Evolutionary conservation across 2,888 invertebrate genomes (phyloP).

Genomic region (Megamerina dolium): DNA sequence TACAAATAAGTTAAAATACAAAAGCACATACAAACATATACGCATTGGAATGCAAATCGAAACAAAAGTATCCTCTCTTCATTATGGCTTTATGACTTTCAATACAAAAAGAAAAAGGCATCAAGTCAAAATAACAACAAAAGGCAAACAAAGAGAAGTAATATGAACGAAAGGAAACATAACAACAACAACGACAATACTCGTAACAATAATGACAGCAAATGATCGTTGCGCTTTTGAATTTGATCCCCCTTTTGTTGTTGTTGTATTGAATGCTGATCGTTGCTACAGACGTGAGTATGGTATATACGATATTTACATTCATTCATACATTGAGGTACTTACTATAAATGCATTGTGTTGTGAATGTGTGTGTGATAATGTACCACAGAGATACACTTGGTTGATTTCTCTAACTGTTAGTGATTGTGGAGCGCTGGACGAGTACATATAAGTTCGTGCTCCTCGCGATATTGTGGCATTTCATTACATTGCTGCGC

Average conservation of each 20-base stretch:
- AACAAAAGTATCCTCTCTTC: slow-evolving; percentile 4
- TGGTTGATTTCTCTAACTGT: background rate
- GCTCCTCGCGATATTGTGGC: no score
- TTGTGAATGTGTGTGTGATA: background rate
- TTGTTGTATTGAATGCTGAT: no score
- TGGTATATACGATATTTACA: no score
- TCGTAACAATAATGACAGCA: background rate
- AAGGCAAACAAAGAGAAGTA: background rate
- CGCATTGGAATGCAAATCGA: slow-evolving; percentile 44
- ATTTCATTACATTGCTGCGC: slow-evolving; percentile 13
- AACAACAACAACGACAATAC: background rate
- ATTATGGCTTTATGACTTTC: background rate
- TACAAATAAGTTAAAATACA: no score
- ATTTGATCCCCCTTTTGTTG: background rate
- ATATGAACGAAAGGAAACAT: background rate
- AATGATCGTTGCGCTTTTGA: background rate
- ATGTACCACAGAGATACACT: background rate
- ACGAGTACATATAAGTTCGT: background rate
- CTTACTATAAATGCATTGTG: background rate
- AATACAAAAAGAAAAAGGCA: background rate
- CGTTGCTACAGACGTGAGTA: no score
- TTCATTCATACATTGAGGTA: no score
- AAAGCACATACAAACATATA: slow-evolving; percentile 17
- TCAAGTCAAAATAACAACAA: no score
- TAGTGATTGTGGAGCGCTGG: background rate